Evolutionary conservation across 2,888 invertebrate species (phyloP).

Genomic region (Lutraria lutraria): DNA sequence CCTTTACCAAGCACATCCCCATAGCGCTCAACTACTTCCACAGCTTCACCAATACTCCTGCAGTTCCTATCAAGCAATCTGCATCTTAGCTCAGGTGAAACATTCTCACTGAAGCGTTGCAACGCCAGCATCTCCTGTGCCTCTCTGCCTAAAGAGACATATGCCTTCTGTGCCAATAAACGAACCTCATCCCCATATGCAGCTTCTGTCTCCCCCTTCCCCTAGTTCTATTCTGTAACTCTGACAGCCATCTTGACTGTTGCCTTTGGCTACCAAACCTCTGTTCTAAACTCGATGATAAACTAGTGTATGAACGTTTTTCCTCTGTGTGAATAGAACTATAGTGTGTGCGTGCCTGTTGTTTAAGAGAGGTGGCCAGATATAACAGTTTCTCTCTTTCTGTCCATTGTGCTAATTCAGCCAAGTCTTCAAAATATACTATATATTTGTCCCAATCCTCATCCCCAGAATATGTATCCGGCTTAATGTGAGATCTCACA

Average conservation of each 20-base stretch:
- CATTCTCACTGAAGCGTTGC: slow-evolving; percentile 31
- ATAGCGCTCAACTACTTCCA: slow-evolving; percentile 42
- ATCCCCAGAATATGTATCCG: too few relatives aligned
- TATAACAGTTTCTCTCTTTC: slow-evolving; percentile 33
- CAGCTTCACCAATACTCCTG: slow-evolving; percentile 36
- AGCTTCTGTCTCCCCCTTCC: slow-evolving; percentile 32
- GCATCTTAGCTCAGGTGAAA: slow-evolving; percentile 42
- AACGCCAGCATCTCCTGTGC: too few relatives aligned
- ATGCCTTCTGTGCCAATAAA: slow-evolving; percentile 28
- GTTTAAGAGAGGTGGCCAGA: too few relatives aligned
- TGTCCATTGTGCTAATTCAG: slow-evolving; percentile 25
- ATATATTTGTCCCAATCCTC: slow-evolving; percentile 55
- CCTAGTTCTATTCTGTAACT: too few relatives aligned
- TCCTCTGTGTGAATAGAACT: too few relatives aligned
- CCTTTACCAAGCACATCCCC: slow-evolving; percentile 31
- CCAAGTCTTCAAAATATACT: slow-evolving; percentile 43
- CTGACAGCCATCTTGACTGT: too few relatives aligned
- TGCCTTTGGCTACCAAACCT: too few relatives aligned
- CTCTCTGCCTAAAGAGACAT: neutral
- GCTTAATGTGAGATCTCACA: too few relatives aligned
- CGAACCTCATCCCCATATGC: slow-evolving; percentile 42
- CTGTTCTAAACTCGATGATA: too few relatives aligned
- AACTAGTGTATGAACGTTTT: too few relatives aligned
- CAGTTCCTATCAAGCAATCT: slow-evolving; percentile 35
- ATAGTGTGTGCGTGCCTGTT: too few relatives aligned